Percentiles rank a stretch among this genome's conserved stretches.
Conservation (phyloP, 2,113 vertebrate species). For the Ceratotherium simum region DNA sequence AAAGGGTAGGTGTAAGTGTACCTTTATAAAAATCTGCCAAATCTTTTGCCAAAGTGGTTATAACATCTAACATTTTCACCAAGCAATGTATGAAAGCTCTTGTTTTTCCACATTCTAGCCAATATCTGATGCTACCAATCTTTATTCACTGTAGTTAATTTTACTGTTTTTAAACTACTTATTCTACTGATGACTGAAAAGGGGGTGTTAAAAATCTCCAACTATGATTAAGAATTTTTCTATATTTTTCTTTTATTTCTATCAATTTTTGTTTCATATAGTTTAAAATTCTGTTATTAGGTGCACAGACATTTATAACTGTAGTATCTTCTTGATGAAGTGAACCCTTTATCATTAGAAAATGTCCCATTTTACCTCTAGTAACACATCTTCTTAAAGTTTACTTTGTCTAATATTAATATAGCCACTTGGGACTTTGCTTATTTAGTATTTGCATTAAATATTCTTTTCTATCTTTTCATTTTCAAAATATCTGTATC, state of each 20-base stretch:
- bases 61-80: slow-evolving; percentile 54
- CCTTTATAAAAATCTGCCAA: slow-evolving; percentile 68
- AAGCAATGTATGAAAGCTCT: slow-evolving; percentile 51
- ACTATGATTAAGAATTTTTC: neutral
- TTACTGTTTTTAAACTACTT: slow-evolving; percentile 46
- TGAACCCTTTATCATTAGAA: neutral
- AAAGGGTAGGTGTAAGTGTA: slow-evolving; percentile 59
- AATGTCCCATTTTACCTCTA: neutral
- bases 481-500: neutral
- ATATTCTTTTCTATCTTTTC: neutral
- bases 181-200: neutral
- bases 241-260: neutral
- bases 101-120: slow-evolving; percentile 25
- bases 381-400: neutral
- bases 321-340: neutral
- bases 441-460: neutral
- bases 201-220: neutral
- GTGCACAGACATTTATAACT: neutral
- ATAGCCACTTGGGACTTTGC: neutral
- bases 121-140: neutral
- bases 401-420: neutral
- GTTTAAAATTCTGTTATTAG: neutral
- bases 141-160: slow-evolving; percentile 49
- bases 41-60: slow-evolving; percentile 58
- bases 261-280: slow-evolving; percentile 2